Base-by-base conservation (phyloP, 1,140 invertebrate genomes). In the Amphibalanus amphitrite region DNA sequence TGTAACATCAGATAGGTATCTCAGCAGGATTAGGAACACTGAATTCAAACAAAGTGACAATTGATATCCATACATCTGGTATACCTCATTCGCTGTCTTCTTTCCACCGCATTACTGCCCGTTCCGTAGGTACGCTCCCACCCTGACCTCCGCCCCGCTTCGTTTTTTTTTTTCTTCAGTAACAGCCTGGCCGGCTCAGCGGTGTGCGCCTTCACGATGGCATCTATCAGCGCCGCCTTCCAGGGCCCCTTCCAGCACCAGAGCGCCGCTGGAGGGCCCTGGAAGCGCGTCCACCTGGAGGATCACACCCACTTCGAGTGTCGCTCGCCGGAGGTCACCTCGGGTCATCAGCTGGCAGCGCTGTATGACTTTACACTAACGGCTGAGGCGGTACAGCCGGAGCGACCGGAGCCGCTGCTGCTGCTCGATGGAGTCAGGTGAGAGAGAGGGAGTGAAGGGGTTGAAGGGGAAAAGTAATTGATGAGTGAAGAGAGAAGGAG, bases 171-270 rank as follows among this genome's bases (percentile, higher is more conserved):
- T 38, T 38, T 4, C 15, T 38, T 78, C 80, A 91, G 90, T 26
- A 96, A 96, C 77, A 89, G 91, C 74, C 93, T 98, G 73, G 85
- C 88, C 23, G 94, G 93, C 13, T 95, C 94, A 17, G 95, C 95
- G 0, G 86, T 98, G 0, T 98, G 95, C 80, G 87, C 90, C 0
- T 98, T 92, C 82, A 93, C 90, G 77, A 86, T 96, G 80, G 86
- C 87, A 0, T 84, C 92, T 0, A 91, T 98, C 20, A 84, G 88
- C 67, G 82, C 86, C 10, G 87, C 92, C 0, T 98, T 98, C 78
- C 84, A 87, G 67, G 94, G 95, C 0, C 86, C 88, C 0, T 97
- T 94, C 80, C 94, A 94, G 76, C 86, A 90, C 74, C 92, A 93
- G 79, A 85, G 88, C 69, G 85, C 87, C 23, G 83, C 86, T 0